Evolutionary conservation across 2,888 invertebrate genomes (phyloP), one percentile per base, ranked within the genome.

Genomic region (Drosophila flavopinicola): DNA sequence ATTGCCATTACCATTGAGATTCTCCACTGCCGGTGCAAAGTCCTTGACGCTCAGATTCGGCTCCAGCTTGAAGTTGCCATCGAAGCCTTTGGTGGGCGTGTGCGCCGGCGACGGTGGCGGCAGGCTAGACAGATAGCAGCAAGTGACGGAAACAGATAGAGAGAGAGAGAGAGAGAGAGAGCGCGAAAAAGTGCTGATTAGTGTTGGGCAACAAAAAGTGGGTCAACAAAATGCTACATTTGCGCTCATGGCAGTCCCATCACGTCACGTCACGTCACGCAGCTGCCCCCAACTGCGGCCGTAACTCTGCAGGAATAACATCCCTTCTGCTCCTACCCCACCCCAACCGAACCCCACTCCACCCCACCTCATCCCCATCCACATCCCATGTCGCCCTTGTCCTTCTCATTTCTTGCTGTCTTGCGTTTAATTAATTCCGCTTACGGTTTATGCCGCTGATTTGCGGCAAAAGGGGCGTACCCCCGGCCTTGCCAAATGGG

Each of bases 11-110:
- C 74, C 74, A 24, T 64, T 78, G n/a, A 67, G 74, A 9, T 86
- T 89, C 41, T 85, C 88, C 4, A 85, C 76, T 0, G 80, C 58
- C 4, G 64, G 56, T 32, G 88, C 88, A 54, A 91, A 90, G 38
- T 91, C 91, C 69, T 91, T 91, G 54, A 85, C 90, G 73, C 90
- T 89, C 33, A 91, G 84, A 78, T 91, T 91, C 5, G 91, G 90
- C 27, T 91, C 91, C 67, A 91, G 74, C 73, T 91, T 91, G 56
- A 91, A 90, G 58, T 89, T 91, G 27, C 88, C 90, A 41, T 90
- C 90, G 72, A 91, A 91, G 45, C 90, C 87, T 70, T 91, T 90
- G 44, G 90, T 89, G 49, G 90, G 88, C 42, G 90, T 90, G 29
- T 89, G 85, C 25, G 90, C 85, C 30, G 89, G 88, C 13, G 90